phyloP scores from a whole-genome alignment of 2,113 vertebrate genomes.

The Anarhynchus alexandrinus region DNA sequence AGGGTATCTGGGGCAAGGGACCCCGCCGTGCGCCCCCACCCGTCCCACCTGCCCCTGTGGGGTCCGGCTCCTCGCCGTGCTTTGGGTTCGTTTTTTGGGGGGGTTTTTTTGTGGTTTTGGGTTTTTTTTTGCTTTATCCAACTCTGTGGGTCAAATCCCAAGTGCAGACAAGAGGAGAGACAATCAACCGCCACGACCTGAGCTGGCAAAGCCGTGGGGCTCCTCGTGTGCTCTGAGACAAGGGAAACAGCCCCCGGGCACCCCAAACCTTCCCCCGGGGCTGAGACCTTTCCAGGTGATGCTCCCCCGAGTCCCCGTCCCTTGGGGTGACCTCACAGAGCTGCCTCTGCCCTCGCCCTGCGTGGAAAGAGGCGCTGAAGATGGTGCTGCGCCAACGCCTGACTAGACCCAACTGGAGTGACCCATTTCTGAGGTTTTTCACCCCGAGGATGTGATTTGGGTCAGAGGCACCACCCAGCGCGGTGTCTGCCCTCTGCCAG shows the following conservation, averaged over 20 bases:
- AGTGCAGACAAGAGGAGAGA: conserved; percentile 65
- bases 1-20: not conserved
- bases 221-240: not conserved
- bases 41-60: rapidly evolving
- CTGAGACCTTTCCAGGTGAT: not conserved
- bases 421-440: not conserved
- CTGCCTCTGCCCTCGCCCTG: not conserved
- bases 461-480: not conserved
- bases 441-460: not conserved
- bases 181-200: conserved; percentile 58
- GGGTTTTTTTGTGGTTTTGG: not conserved
- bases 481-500: not conserved
- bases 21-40: rapidly evolving
- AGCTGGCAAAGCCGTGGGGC: not conserved
- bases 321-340: not conserved
- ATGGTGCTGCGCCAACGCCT: not conserved
- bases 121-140: not conserved
- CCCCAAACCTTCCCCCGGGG: not conserved
- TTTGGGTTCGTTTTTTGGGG: not conserved
- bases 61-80: not conserved
- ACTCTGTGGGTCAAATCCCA: conserved; percentile 29
- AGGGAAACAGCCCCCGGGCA: not conserved
- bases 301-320: not conserved
- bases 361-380: not conserved
- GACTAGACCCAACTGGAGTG: rapidly evolving